These are phyloP conservation scores for Trochalopteron elliotii DNA, from an alignment of 2,113 vertebrate genomes.

Conservation along the genomic window DNA sequence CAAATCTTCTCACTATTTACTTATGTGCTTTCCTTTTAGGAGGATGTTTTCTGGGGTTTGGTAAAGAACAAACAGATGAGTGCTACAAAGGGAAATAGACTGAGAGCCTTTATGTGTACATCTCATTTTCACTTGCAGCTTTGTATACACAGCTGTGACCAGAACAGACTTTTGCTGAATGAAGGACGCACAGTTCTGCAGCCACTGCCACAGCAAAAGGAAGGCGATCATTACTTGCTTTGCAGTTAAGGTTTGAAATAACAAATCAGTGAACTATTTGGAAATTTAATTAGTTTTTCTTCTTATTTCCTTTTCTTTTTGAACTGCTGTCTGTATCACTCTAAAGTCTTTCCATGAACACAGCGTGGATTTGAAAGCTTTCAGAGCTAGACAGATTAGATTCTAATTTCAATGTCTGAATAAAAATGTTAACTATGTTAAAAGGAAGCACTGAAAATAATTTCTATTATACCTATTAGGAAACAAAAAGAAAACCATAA, in stretches of 20 bases:
- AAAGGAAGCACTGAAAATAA: background rate
- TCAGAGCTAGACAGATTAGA: background rate
- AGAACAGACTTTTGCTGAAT: constrained; percentile 27
- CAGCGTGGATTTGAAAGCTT: background rate
- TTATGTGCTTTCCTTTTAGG: constrained; percentile 46
- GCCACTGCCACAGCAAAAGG: background rate
- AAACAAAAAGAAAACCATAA: background rate
- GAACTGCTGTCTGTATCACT: background rate
- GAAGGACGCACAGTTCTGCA: background rate
- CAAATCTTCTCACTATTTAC: constrained; percentile 71
- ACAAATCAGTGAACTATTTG: background rate
- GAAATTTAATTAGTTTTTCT: constrained; percentile 17
- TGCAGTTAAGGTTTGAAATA: background rate
- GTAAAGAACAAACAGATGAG: constrained; percentile 71
- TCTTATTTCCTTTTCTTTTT: background rate
- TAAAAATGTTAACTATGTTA: background rate
- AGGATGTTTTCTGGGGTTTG: constrained; percentile 65
- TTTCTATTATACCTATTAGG: background rate
- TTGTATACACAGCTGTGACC: constrained; percentile 69
- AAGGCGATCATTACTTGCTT: background rate
- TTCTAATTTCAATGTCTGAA: background rate
- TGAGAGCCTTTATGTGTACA: constrained; percentile 36
- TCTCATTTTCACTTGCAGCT: constrained; percentile 51
- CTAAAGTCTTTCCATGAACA: background rate
- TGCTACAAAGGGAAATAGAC: constrained; percentile 54